Conservation (phyloP, 2,888 invertebrate genomes). For the Amphimallon solstitiale region DNA sequence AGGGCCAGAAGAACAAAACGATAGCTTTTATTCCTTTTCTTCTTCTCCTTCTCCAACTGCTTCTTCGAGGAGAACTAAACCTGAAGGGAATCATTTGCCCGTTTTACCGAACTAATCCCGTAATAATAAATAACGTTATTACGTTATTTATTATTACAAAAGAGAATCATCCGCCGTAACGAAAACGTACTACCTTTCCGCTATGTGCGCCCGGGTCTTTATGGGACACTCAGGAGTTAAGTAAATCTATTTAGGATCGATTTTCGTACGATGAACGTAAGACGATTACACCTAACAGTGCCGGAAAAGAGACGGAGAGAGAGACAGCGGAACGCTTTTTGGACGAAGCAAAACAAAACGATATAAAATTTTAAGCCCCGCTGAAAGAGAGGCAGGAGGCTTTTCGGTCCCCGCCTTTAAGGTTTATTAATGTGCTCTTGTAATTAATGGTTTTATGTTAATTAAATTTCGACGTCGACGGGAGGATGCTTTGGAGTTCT, state of each 20-base stretch:
- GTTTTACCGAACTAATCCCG: slow-evolving; percentile 17
- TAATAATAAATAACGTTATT: slow-evolving; percentile 31
- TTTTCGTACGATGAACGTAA: slow-evolving; percentile 1
- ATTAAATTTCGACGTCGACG: slow-evolving; percentile 9
- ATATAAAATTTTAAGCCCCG: slow-evolving; percentile 19
- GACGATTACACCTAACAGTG: background rate
- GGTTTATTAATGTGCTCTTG: slow-evolving; percentile 9
- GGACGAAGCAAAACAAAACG: slow-evolving; percentile 8
- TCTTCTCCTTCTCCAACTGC: too few species aligned
- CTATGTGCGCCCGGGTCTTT: slow-evolving; percentile 23
- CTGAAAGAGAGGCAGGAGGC: background rate
- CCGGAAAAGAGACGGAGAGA: background rate
- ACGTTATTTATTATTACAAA: slow-evolving; percentile 25
- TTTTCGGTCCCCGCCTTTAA: background rate
- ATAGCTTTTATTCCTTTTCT: too few species aligned
- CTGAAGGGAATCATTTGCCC: too few species aligned
- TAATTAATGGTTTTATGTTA: slow-evolving; percentile 24
- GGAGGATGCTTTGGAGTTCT: too few species aligned
- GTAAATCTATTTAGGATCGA: slow-evolving; percentile 30
- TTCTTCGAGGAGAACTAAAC: too few species aligned
- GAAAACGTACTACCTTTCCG: background rate
- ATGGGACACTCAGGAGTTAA: slow-evolving; percentile 24
- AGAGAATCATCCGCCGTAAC: too few species aligned
- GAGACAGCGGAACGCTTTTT: too few species aligned
- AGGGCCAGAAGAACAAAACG: too few species aligned